phyloP scores from a whole-genome alignment of 2,113 vertebrate species.

The Chaetops frenatus region DNA sequence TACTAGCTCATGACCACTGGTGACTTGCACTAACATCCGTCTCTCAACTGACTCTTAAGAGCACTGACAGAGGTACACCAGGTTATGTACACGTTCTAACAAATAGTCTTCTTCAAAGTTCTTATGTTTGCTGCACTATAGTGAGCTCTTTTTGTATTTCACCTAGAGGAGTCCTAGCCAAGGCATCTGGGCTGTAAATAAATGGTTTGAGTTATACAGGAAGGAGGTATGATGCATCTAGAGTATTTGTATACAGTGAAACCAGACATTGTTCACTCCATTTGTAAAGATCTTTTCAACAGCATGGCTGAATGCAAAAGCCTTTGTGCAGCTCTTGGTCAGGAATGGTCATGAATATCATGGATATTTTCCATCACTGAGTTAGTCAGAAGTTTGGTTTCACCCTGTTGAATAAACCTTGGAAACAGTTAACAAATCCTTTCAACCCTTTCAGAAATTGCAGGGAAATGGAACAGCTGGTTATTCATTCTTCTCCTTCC shows the following conservation, averaged over 20 bases:
- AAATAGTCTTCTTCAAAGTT: not conserved
- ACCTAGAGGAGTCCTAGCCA: not conserved
- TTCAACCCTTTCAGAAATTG: not conserved
- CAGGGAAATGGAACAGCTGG: not conserved
- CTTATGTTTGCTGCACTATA: accelerated
- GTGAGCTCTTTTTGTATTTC: not conserved
- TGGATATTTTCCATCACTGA: not conserved
- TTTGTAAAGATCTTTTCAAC: not conserved
- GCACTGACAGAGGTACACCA: not conserved
- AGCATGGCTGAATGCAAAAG: not conserved
- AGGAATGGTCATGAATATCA: not conserved
- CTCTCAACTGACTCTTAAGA: not conserved
- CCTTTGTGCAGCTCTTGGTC: not conserved
- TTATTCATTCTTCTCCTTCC: not conserved
- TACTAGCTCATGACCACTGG: not conserved
- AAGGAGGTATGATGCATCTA: not conserved
- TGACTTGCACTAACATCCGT: not conserved
- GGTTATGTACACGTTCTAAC: not conserved
- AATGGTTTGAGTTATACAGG: not conserved
- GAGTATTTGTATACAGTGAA: not conserved
- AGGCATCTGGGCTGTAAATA: not conserved
- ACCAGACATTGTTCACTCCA: not conserved
- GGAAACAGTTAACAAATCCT: not conserved
- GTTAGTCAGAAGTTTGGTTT: not conserved
- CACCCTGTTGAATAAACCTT: not conserved